Base-by-base conservation (phyloP, 2,888 invertebrate species). In the Synergus gifuensis region DNA sequence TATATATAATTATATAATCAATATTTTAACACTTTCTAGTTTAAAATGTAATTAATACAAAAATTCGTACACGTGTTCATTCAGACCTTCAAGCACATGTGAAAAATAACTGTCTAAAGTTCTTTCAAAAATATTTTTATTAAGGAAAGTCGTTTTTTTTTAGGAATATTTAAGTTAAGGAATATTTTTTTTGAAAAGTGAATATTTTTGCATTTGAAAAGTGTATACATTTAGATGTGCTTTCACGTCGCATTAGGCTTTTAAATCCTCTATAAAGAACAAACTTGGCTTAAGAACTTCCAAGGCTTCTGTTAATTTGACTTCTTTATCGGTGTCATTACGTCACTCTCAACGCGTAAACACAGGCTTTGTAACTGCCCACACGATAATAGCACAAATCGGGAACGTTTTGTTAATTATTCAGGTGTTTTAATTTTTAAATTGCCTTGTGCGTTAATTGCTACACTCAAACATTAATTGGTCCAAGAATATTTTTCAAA, bases 251-350 rank as follows among this genome's bases (percentile, higher is more conserved):
- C 5, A 7, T 49, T 49, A 49, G 49, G 16, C 16, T 0, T 49
- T 16, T 49, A 28, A 49, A 49, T 16, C 49, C 49, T 5, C 49
- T 49, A 16, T 16, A 16, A 49, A 49, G 49, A 16, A 49, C 49
- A 49, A 49, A 49, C 49, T 49, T 49, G 49, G 16, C 49, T 49
- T 49, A 49, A 49, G 49, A 49, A 49, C 49, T 49, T 49, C 49
- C 16, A 49, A 49, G 49, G 16, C 49, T 49, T 49, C 60, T 60
- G 60, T 60, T 60, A 60, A 60, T 60, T 60, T 60, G 60, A 60
- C 18, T 22, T 60, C 22, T 60, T 60, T 60, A 60, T 60, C 60
- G 60, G 11, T 60, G 18, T 18, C 60, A 60, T 22, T 60, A 4
- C 60, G 22, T 60, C 60, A 60, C 22, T 60, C 11, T 60, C 60